Base-by-base conservation (phyloP, 2,113 vertebrate species). In the Cyphomyrus plagiostoma region DNA sequence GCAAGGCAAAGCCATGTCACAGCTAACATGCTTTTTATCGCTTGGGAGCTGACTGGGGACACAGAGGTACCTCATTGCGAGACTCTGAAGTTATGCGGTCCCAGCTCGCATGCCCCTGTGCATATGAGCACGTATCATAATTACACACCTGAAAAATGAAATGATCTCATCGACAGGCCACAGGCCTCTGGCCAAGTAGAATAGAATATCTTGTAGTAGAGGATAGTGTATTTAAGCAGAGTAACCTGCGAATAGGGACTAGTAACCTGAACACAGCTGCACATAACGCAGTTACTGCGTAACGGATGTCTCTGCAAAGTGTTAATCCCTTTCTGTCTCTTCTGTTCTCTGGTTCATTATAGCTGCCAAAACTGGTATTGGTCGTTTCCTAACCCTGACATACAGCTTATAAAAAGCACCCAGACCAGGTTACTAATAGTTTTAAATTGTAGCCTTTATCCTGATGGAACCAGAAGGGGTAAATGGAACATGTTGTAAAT, bases 31-130 rank as follows among this genome's bases (percentile, higher is more conserved):
- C 49, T 62, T 77, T 39, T 77, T 77, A 39, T 39, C 35, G 15
- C 35, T 15, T 1, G n/a, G 11, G 13, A 19, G 35, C 74, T 5
- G 15, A 80, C 74, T 39, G 35, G 35, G 74, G 10, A 70, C 62
- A 3, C 56, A n/a, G 56, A 35, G 66, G 30, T 74, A 13, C 66
- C n/a, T 74, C 26, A 74, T 74, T 2, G 30, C 26, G 4, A 30
- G 66, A 74, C 30, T 1, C 66, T 35, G 66, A 35, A 35, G 30
- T 74, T 26, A 15, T 11, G 82, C 17, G 3, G 45, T 94, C 95
- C 95, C 95, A 91, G 95, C 94, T 93, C 93, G 90, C 91, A 66
- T 92, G 89, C 92, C 92, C 94, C 93, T 93, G 94, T 93, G 91
- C 30, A 15, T 53, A 15, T 39, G 21, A 80, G 46, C 35, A 48